Evolutionary conservation across 2,113 vertebrate genomes (phyloP).

Genomic region (Apteryx mantelli): DNA sequence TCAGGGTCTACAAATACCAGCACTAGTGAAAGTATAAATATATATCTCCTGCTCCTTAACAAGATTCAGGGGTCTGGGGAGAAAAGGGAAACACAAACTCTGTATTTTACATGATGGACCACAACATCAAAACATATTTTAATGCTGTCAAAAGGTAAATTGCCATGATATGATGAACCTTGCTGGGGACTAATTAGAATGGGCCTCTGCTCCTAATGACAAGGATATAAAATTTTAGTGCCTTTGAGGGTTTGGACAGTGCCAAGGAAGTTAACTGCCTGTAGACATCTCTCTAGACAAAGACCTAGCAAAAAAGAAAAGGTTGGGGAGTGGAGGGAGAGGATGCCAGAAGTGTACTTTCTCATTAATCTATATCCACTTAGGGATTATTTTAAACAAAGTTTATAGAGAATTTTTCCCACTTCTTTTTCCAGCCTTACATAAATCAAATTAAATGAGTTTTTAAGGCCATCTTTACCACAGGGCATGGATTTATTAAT

Average conservation of each 20-base stretch:
- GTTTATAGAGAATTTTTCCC: not conserved
- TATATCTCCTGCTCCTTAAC: not conserved
- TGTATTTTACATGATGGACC: not conserved
- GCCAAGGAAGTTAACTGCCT: not conserved
- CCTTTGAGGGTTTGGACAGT: not conserved
- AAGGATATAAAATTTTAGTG: not conserved
- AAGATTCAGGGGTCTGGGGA: not conserved
- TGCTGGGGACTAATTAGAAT: not conserved
- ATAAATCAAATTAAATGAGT: not conserved
- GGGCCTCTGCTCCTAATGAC: not conserved
- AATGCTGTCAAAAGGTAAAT: not conserved
- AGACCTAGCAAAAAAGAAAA: not conserved
- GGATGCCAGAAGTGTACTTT: not conserved
- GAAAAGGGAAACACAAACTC: not conserved
- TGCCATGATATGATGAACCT: not conserved
- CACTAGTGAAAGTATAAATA: conserved; percentile 8
- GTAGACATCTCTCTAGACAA: not conserved
- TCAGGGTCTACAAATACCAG: not conserved
- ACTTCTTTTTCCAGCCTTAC: not conserved
- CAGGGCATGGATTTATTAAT: not conserved
- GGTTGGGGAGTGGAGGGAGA: not conserved
- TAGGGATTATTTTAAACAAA: not conserved
- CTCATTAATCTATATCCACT: not conserved
- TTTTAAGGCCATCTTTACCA: not conserved
- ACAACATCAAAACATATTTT: not conserved